Conservation (phyloP, 2,797 vertebrate species). For the Lepilemur ruficaudatus region DNA sequence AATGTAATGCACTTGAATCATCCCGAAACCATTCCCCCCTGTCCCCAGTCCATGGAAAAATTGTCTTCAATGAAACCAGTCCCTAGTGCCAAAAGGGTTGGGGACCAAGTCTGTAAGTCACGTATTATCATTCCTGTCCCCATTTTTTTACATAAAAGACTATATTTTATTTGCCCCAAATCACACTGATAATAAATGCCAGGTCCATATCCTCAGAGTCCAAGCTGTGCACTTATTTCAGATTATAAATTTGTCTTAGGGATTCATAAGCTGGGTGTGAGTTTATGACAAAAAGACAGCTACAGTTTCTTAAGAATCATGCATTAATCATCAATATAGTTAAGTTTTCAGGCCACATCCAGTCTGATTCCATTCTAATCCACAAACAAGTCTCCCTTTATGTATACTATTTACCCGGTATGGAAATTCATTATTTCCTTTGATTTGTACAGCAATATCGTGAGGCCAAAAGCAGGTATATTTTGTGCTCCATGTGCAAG, state of each 20-base stretch:
- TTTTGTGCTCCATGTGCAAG: neutral
- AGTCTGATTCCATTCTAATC: conserved; percentile 31
- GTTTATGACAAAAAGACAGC: neutral
- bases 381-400: conserved; percentile 4
- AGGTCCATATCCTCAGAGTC: neutral
- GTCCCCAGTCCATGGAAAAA: no score
- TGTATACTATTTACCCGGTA: neutral
- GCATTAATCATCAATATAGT: conserved; percentile 22
- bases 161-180: conserved; percentile 21
- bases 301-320: conserved; percentile 12
- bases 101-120: neutral
- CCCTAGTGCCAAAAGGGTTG: no score
- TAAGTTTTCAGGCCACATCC: conserved; percentile 25
- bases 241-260: neutral
- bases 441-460: conserved; percentile 29
- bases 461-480: neutral
- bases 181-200: neutral
- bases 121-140: neutral
- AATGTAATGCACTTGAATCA: no score
- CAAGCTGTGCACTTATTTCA: conserved; percentile 12
- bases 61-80: no score
- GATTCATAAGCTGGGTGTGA: conserved; percentile 1
- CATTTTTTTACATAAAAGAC: conserved; percentile 34
- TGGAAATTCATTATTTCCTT: conserved; percentile 52
- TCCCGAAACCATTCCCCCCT: no score